Evolutionary conservation across 2,113 vertebrate species (phyloP).

Genomic region (Neomonachus schauinslandi): DNA sequence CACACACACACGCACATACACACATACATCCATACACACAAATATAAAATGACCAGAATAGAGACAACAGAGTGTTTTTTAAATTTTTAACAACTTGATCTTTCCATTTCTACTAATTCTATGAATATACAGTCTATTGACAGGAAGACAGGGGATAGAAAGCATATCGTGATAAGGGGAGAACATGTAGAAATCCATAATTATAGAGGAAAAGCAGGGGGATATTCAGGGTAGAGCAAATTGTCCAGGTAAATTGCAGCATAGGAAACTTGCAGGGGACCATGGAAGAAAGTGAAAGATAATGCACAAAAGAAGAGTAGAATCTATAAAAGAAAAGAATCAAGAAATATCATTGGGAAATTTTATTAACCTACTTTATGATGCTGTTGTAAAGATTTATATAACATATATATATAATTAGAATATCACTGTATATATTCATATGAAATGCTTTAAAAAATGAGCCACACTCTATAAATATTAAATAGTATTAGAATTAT

Average conservation of each 20-base stretch:
- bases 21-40: neutral
- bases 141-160: neutral
- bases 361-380: neutral
- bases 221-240: neutral
- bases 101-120: slow-evolving; percentile 30
- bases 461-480: neutral
- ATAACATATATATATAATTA: neutral
- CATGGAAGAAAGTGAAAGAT: neutral
- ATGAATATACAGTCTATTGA: neutral
- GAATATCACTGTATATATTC: neutral
- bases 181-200: neutral
- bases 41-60: neutral
- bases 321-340: slow-evolving; percentile 21
- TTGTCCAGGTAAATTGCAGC: neutral
- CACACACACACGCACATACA: too few relatives aligned
- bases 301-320: neutral
- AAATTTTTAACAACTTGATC: neutral
- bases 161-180: neutral
- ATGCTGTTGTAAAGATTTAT: neutral
- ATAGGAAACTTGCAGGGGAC: neutral
- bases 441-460: slow-evolving; percentile 22
- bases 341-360: neutral
- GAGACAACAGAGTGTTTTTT: neutral
- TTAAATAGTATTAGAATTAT: neutral
- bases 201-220: neutral